Conservation (phyloP, 1,140 invertebrate genomes). For the Micrasema minimum region DNA sequence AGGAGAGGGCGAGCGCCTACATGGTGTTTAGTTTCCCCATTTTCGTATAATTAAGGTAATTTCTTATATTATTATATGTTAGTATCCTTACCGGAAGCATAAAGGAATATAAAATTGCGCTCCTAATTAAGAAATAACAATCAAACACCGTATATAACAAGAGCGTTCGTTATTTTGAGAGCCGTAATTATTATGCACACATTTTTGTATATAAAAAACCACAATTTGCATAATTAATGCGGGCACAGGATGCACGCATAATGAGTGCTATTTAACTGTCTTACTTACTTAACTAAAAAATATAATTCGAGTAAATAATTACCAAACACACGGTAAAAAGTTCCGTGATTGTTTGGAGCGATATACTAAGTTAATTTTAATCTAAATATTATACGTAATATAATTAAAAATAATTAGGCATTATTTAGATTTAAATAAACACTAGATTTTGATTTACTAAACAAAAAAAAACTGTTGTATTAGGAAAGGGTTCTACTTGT, state of each 20-base stretch:
- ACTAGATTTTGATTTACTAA: too few relatives aligned
- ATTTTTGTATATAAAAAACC: conserved; percentile 26
- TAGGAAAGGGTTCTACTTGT: too few relatives aligned
- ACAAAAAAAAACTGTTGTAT: too few relatives aligned
- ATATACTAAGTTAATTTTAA: not conserved
- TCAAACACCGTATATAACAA: conserved; percentile 26
- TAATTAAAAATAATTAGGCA: conserved; percentile 2
- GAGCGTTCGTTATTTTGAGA: not conserved
- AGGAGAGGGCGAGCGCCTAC: too few relatives aligned
- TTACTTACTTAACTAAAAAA: not conserved
- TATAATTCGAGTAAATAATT: not conserved
- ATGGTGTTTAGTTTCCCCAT: too few relatives aligned
- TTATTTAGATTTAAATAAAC: not conserved
- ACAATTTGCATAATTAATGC: conserved; percentile 15
- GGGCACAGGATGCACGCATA: conserved; percentile 24
- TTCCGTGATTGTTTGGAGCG: too few relatives aligned
- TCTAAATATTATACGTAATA: conserved; percentile 8
- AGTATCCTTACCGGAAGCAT: conserved; percentile 10
- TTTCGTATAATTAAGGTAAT: conserved; percentile 13
- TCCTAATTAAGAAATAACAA: conserved; percentile 35
- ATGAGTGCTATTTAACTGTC: conserved; percentile 7
- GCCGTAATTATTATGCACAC: conserved; percentile 17
- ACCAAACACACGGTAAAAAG: too few relatives aligned
- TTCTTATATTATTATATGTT: conserved; percentile 13
- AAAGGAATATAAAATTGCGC: conserved; percentile 19